A percentile compares a stretch with the other conserved stretches of the same genome.
Conservation (phyloP, 2,113 vertebrate species). For the Ardeotis arabs region DNA sequence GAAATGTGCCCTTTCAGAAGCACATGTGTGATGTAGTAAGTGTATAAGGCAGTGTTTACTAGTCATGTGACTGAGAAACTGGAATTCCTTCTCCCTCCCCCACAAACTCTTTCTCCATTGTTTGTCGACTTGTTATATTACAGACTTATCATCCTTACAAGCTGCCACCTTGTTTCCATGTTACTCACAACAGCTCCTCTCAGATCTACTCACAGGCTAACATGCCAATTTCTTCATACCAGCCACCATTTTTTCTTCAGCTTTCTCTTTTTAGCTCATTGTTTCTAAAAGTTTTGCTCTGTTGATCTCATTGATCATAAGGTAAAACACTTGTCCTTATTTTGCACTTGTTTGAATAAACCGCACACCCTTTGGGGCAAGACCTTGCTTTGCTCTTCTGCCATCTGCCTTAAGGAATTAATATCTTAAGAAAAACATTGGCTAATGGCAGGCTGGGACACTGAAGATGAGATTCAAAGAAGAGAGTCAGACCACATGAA, state of each 20-base stretch:
- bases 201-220: neutral
- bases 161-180: neutral
- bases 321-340: neutral
- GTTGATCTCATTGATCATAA: neutral
- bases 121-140: neutral
- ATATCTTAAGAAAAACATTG: neutral
- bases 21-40: neutral
- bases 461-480: neutral
- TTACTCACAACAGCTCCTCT: neutral
- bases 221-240: neutral
- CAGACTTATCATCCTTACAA: neutral
- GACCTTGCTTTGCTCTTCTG: neutral
- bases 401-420: neutral
- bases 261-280: neutral
- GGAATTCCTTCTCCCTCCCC: slow-evolving; percentile 42
- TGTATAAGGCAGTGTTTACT: neutral
- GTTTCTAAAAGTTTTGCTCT: neutral
- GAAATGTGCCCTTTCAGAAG: neutral
- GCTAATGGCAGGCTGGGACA: neutral
- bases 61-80: neutral
- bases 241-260: neutral
- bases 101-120: slow-evolving; percentile 12
- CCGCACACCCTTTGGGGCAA: neutral
- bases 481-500: neutral
- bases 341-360: neutral